Evolutionary conservation across 2,888 invertebrate species (phyloP), one percentile per base, ranked within the genome.

Genomic region (Xestia rhomboidea): DNA sequence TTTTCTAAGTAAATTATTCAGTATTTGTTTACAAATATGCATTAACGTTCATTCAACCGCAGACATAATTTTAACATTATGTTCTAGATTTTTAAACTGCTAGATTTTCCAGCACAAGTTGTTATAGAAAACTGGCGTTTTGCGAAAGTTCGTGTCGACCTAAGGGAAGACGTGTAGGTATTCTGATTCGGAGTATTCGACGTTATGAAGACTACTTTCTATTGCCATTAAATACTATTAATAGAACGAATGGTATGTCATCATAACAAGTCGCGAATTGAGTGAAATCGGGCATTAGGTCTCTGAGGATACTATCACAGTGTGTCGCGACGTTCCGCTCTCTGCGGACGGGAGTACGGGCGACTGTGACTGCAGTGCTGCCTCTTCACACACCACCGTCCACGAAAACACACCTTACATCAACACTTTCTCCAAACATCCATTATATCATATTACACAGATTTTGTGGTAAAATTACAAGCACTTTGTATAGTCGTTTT

Each of bases 361-460:
- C 69, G 68, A 72, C 73, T 67, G 8, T 21, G n/a, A 60, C n/a
- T 64, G 51, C 38, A 75, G 49, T 27, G 63, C 63, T 72, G 49
- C 49, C 63, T 85, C 79, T 84, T 81, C 85, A 87, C 84, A 84
- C 82, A 75, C 51, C 75, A 82, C 82, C 76, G 87, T 87, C 73
- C 82, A 89, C 88, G 77, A 91, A 90, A 91, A 89, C 77, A 76
- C 62, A 83, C 84, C 84, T 87, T 83, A 85, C 81, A 88, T 81
- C 76, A 82, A 83, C 87, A 91, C 92, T 92, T 92, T 92, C 92
- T 84, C 90, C 88, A 74, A 88, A 88, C 78, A 86, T 82, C 64
- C 68, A 79, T 89, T 89, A 90, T 90, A 89, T 90, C 89, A 90
- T 86, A 85, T 89, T 87, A 85, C 84, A 80, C 82, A 85, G 77